Evolutionary conservation across 92 coral and sea anemone genomes (phyloP), one percentile per base, ranked within the genome.

Genomic region (Porites evermanni): DNA sequence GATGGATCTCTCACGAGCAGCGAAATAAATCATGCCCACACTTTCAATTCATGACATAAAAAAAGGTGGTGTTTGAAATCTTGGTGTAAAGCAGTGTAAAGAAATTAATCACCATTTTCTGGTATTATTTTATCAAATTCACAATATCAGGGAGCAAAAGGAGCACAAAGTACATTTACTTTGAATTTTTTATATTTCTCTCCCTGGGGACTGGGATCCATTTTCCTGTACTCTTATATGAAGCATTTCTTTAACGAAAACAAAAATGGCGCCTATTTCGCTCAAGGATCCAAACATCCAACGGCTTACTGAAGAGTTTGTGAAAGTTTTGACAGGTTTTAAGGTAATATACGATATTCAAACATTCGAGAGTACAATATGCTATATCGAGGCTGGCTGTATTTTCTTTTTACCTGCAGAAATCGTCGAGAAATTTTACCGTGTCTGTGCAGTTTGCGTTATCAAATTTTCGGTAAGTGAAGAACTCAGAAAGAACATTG

Each of bases 231-330:
- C 11, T 47, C 65, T 51, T 80, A 80, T 67, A 80, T 32, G 68
- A 80, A 8, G 56, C 16, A 2, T 8, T 26, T 19, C 51, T 8
- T 53, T 12, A 8, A 13, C 16, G n/a, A 75, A 29, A 84, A 51
- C 74, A 50, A 20, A 50, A 92, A 94, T 94, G 98, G 98, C 98
- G 96, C 98, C 98, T 14, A 94, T 94, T 75, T 93, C 95, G 20
- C 94, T 94, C 0, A 82, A 84, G 79, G 98, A 94, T 72, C 87
- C 89, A 52, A 90, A 93, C 26, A 77, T 94, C 10, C 86, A 91
- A 64, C 73, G 68, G 18, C 23, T 93, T 8, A 87, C 94, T 10
- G 94, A 86, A 61, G 83, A 93, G 51, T 84, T 94, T 56, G 84
- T 94, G 17, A 74, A 78, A 56, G 81, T 66, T 69, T 51, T 93